Conservation (phyloP, 2,888 invertebrate genomes). For the Synergus itoensis region DNA sequence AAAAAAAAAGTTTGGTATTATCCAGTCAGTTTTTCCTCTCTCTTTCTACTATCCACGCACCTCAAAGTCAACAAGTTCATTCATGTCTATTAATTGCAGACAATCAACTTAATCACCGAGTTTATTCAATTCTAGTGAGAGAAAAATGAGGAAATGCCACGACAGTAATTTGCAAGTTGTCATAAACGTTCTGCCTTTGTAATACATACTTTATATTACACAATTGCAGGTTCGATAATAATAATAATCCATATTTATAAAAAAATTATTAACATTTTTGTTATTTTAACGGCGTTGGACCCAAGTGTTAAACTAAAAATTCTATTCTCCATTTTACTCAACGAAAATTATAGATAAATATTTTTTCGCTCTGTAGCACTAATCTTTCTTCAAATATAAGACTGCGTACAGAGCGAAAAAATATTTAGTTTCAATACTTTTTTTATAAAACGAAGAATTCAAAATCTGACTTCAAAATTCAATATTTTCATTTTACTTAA, state of each 20-base stretch:
- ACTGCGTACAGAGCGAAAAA: too few relatives aligned
- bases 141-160: neutral
- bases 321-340: too few relatives aligned
- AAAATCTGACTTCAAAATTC: too few relatives aligned
- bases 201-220: neutral
- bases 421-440: too few relatives aligned
- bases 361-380: too few relatives aligned
- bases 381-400: too few relatives aligned
- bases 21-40: neutral
- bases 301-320: too few relatives aligned
- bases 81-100: neutral
- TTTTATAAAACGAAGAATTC: too few relatives aligned
- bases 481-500: too few relatives aligned
- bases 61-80: neutral
- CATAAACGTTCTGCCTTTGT: neutral
- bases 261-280: neutral
- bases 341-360: too few relatives aligned
- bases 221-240: neutral
- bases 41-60: neutral
- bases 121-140: neutral
- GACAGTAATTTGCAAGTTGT: neutral
- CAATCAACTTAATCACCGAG: neutral
- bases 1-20: neutral
- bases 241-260: neutral
- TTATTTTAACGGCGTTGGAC: too few relatives aligned